Base-by-base conservation (phyloP, 2,797 vertebrate genomes). In the Argyrosomus regius region DNA sequence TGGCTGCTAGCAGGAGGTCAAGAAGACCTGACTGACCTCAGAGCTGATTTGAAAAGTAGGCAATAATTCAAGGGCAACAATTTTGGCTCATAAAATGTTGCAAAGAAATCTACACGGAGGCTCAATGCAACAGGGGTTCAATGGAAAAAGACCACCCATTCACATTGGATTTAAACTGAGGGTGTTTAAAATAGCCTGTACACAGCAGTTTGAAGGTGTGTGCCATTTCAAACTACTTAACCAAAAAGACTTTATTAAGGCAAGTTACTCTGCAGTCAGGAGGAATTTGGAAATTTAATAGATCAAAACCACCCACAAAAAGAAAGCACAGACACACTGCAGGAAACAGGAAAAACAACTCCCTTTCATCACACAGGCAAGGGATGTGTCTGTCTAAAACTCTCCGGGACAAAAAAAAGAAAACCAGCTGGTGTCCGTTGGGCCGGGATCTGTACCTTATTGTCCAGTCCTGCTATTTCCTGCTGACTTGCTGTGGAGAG, bases 401-500 rank as follows among this genome's bases (percentile, higher is more conserved):
- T 12, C 41, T 0, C 22, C 0, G 24, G 17, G 24, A 59, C 22
- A 68, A 56, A 56, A 17, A 46, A 17, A 14, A 22, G 8, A 17
- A 82, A 67, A 63, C n/a, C 52, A 62, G 66, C n/a, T 13, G 35
- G 41, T 28, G 45, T 18, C 9, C 16, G 14, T 1, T 24, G 0
- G 9, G 28, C 7, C 0, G 52, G 31, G 39, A 61, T 50, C 14
- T 50, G 24, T 60, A 99, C 98, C 98, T 99, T 99, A 91, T 99
- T 99, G 93, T 99, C 98, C 89, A 99, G 93, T 73, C 98, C 97
- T 49, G 98, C 98, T 12, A 99, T 99, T 87, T 99, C 98, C 93
- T 99, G 98, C 80, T 99, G 98, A 88, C 98, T 99, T 87, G 98
- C 98, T 11, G 98, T 99, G 71, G 98, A 99, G 0, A 99, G 96